These are phyloP conservation scores for Babylonia areolata DNA, from an alignment of 1,140 invertebrate species.

Conservation along the genomic window DNA sequence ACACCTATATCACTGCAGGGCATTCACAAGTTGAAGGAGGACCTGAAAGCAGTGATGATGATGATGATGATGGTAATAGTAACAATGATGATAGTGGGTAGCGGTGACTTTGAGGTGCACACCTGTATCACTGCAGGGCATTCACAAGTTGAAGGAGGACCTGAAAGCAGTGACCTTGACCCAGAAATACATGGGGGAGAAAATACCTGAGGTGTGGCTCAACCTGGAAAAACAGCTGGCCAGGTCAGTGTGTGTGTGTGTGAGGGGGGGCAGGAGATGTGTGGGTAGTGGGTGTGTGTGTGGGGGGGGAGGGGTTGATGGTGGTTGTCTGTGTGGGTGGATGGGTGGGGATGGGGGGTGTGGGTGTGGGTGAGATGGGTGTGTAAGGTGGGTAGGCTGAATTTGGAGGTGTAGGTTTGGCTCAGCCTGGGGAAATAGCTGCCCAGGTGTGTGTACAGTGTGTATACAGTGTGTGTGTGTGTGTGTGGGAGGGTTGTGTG, in stretches of 20 bases:
- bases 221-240: conserved; percentile 63
- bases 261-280: no score
- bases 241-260: conserved; percentile 11
- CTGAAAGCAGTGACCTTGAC: conserved; percentile 59
- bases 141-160: conserved; percentile 53
- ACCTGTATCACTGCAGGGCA: conserved; percentile 66
- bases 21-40: conserved; percentile 54
- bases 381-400: conserved; percentile 73
- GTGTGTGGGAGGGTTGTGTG: not conserved
- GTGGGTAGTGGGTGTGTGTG: no score
- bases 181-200: conserved; percentile 73
- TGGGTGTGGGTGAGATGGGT: conserved; percentile 61
- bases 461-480: no score
- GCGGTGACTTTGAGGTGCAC: no score
- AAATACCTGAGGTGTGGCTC: conserved; percentile 72
- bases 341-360: no score
- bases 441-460: conserved; percentile 31
- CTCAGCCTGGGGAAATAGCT: conserved; percentile 65
- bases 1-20: no score
- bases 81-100: no score
- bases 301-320: no score
- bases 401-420: no score
- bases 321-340: not conserved
- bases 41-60: conserved; percentile 42
- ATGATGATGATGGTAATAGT: no score